These are phyloP conservation scores for Prenolepis imparis DNA, from an alignment of 2,888 invertebrate genomes.

Conservation along the genomic window DNA sequence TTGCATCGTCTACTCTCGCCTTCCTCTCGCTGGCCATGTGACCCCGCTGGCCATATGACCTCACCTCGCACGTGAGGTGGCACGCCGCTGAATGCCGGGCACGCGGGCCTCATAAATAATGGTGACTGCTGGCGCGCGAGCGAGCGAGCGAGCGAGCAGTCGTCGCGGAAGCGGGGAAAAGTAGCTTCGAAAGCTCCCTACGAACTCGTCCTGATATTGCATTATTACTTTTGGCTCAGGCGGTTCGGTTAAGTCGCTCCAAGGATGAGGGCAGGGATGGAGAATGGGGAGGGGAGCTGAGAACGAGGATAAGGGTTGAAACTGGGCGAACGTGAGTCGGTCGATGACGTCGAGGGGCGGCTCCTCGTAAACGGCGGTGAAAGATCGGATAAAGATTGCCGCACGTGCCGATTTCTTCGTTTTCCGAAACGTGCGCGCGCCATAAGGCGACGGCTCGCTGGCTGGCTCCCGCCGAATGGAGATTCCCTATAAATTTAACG, in stretches of 20 bases:
- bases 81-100: slow-evolving; percentile 80
- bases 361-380: slow-evolving; percentile 70
- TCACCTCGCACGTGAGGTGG: slow-evolving; percentile 62
- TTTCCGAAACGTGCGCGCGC: slow-evolving; percentile 43
- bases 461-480: slow-evolving; percentile 54
- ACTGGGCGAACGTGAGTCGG: slow-evolving; percentile 37
- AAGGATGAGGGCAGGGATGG: background rate
- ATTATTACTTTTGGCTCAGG: slow-evolving; percentile 79
- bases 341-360: slow-evolving; percentile 34
- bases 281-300: background rate
- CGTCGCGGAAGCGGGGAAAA: slow-evolving; percentile 72
- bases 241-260: slow-evolving; percentile 33
- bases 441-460: slow-evolving; percentile 55
- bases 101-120: slow-evolving; percentile 83
- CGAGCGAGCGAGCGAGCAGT: slow-evolving; percentile 63
- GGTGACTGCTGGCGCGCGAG: slow-evolving; percentile 69
- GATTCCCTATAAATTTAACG: slow-evolving; percentile 68
- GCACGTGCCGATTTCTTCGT: slow-evolving; percentile 75
- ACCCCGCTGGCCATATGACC: slow-evolving; percentile 36
- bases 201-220: slow-evolving; percentile 80
- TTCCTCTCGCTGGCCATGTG: slow-evolving; percentile 59
- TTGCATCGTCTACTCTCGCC: slow-evolving; percentile 50
- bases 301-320: slow-evolving; percentile 33
- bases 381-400: slow-evolving; percentile 82
- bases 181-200: slow-evolving; percentile 80